phyloP scores from a whole-genome alignment of 2,888 invertebrate species.

The Epirrhoe tristata region DNA sequence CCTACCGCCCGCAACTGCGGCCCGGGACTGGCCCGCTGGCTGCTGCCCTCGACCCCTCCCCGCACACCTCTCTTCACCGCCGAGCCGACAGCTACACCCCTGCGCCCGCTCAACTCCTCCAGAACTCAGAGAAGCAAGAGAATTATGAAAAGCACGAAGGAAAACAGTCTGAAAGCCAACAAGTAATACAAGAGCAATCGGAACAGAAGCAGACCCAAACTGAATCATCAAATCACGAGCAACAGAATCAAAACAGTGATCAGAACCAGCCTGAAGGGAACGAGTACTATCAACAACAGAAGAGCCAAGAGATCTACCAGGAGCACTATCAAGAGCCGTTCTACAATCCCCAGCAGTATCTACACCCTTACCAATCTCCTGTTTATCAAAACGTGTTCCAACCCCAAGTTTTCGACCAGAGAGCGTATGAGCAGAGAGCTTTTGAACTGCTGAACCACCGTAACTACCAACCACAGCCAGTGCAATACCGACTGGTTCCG shows the following conservation, averaged over 20 bases:
- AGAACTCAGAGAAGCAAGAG: conserved; percentile 23
- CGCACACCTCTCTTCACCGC: conserved; percentile 66
- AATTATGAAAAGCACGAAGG: conserved; percentile 23
- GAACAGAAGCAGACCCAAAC: not conserved
- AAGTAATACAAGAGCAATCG: not conserved
- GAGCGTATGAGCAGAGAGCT: conserved; percentile 30
- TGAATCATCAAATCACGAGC: not conserved
- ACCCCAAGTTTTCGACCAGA: conserved; percentile 16
- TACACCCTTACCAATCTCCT: conserved; percentile 24
- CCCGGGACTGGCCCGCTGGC: conserved; percentile 62
- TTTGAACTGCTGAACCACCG: conserved; percentile 40
- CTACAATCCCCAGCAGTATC: conserved; percentile 40
- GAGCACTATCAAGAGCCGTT: conserved; percentile 46
- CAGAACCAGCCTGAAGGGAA: conserved; percentile 22
- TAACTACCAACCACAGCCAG: conserved; percentile 46
- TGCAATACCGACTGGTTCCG: conserved; percentile 59
- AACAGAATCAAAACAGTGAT: conserved; percentile 10
- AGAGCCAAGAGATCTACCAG: conserved; percentile 41
- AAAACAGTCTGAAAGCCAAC: conserved; percentile 12
- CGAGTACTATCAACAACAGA: conserved; percentile 45
- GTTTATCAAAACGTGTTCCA: conserved; percentile 18
- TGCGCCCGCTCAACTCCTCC: conserved; percentile 57
- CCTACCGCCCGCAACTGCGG: conserved; percentile 71
- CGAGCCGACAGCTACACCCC: conserved; percentile 66
- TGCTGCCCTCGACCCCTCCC: conserved; percentile 52